Percentiles rank a stretch among this genome's conserved stretches.
Conservation (phyloP, 1,140 invertebrate species). For the Dinothrombium tinctorium region DNA sequence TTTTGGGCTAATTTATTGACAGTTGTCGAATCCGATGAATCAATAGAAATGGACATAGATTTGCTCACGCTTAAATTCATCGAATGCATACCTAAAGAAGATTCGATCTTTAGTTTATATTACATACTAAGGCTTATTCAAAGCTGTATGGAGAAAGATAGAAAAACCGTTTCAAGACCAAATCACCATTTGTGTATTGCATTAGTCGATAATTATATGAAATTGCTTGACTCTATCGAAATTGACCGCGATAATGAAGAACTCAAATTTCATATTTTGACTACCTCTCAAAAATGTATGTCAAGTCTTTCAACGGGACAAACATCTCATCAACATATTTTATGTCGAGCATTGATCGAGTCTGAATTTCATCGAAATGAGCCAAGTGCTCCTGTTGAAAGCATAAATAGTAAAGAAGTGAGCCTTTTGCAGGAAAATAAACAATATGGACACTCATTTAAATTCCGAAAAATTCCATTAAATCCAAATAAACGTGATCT, state of each 20-base stretch:
- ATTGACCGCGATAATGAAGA: neutral
- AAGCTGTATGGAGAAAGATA: slow-evolving; percentile 4
- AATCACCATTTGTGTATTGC: slow-evolving; percentile 9
- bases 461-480: slow-evolving; percentile 6
- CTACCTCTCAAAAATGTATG: slow-evolving; percentile 7
- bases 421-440: slow-evolving; percentile 9
- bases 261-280: slow-evolving; percentile 2
- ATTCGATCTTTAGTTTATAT: neutral
- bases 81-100: neutral
- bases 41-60: slow-evolving; percentile 4
- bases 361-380: slow-evolving; percentile 2
- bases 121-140: slow-evolving; percentile 7
- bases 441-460: neutral
- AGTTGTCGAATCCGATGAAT: slow-evolving; percentile 3
- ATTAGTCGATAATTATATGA: slow-evolving; percentile 5
- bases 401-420: neutral
- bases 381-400: neutral
- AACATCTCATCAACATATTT: slow-evolving; percentile 7
- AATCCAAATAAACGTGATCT: neutral
- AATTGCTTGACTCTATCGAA: slow-evolving; percentile 3
- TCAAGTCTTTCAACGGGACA: slow-evolving; percentile 1
- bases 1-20: slow-evolving; percentile 7
- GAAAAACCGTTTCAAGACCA: neutral
- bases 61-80: neutral
- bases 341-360: slow-evolving; percentile 6